Base-by-base conservation (phyloP, 2,113 vertebrate genomes). In the Noturus placidus region DNA sequence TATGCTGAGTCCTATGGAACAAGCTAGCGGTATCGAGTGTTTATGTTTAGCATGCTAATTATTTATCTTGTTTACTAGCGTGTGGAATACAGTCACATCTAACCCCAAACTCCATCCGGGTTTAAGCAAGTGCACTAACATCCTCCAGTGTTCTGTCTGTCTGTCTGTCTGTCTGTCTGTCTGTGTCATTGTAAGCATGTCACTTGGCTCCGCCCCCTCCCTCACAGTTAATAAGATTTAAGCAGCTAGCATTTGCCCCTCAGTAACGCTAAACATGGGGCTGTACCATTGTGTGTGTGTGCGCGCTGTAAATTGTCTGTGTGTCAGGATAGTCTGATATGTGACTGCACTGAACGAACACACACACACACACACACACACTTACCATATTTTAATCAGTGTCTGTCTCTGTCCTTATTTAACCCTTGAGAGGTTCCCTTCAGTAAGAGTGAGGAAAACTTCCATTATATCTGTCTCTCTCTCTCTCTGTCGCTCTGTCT, bases 141-240 rank as follows among this genome's bases (percentile, higher is more conserved):
- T 17, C 5, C n/a, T 59, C 46, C 54, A 1, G 20, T 59, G n/a
- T 81, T 54, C 78, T 59, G 50, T 79, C 27, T 79, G 50, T 1
- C 46, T 7, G 1, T 30, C 77, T 19, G 50, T 30, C 50, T 30
- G 2, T n/a, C 50, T 17, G 27, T 50, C 42, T 52, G 9, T 77
- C 25, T 42, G 74, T 72, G n/a, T 74, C 30, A 35, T 38, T 81
- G 56, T 81, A 59, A 27, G 1, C 20, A 61, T 38, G 56, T 38
- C 33, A 82, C 56, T 42, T 59, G 33, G 59, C 57, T 0, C 59
- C 38, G 25, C 81, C 81, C 81, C 35, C 25, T 82, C 35, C 14
- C 15, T 82, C 35, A 65, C 5, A 65, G 33, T 82, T 61, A 63
- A 82, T 65, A 46, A 63, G 81, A 42, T 82, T 82, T 63, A 82